Base-by-base conservation (phyloP, 1,140 invertebrate genomes). In the Eurosta solidaginis region DNA sequence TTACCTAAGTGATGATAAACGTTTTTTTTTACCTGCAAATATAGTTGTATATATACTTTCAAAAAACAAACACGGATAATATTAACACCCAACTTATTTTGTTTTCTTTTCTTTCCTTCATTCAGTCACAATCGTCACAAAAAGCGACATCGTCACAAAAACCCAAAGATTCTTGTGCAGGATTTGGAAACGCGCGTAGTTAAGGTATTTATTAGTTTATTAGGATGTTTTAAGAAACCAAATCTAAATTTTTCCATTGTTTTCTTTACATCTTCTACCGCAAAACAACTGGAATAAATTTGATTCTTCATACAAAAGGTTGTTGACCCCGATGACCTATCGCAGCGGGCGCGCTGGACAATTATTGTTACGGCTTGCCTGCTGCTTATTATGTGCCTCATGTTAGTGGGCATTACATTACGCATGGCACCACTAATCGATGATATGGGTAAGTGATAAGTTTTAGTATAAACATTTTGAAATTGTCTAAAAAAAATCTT, bases 381-480 rank as follows among this genome's bases (percentile, higher is more conserved):
- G 50, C 90, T 97, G 44, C 91, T 96, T 17, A 92, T 95, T 79
- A 94, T 96, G 89, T 96, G 95, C 83, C 91, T 97, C 79, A 89
- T 96, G 75, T 89, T 96, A 22, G 95, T 97, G n/a, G 95, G 95
- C 1, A 92, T 96, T 47, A 97, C 95, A 0, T 89, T 97, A 2
- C 89, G 95, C 44, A 96, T 97, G 94, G 95, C 95, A 3, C 96
- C 96, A 1, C 92, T 97, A 74, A 97, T 97, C 81, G 96, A 97
- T 84, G 95, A 96, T 84, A 95, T 97, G 92, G 95, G 95, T 97
- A 88, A 94, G 94, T 92, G n/a, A 47, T 3, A 44, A 49, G 40
- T 74, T 45, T 74, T 74, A 74, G 44, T 74, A 9, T 5, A 45
- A 54, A 3, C 12, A 27, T 17, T 33, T 45, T 45, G 44, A 17